Percentiles rank a stretch among this genome's conserved stretches.
These are phyloP conservation scores for Dryobota labecula DNA, from an alignment of 2,888 invertebrate species.

Conservation along the genomic window DNA sequence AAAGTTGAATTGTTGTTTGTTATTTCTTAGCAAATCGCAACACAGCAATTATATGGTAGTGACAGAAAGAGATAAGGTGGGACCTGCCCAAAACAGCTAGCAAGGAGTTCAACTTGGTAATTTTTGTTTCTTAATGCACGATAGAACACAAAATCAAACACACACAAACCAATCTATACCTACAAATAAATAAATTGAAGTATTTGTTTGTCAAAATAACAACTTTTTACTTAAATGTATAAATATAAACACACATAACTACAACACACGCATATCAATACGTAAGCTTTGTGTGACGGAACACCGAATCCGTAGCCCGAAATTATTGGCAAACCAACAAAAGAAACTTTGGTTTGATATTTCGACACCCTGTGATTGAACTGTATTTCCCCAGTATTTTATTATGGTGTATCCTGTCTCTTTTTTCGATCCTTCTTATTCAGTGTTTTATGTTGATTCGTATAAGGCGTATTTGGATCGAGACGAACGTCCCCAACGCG, in stretches of 20 bases:
- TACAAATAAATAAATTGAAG: too few relatives aligned
- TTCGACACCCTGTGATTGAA: slow-evolving; percentile 34
- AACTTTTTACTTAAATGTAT: too few relatives aligned
- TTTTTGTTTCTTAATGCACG: background rate
- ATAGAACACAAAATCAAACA: too few relatives aligned
- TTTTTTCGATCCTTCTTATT: background rate
- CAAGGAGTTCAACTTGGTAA: background rate
- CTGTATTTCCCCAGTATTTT: background rate
- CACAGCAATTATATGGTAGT: background rate
- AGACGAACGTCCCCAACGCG: background rate
- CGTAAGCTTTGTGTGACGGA: slow-evolving; percentile 6
- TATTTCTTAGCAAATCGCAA: too few relatives aligned
- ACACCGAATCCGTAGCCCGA: slow-evolving; percentile 2
- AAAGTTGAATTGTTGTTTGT: too few relatives aligned
- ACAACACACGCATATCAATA: background rate
- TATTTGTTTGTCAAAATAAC: too few relatives aligned
- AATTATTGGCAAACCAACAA: slow-evolving; percentile 41
- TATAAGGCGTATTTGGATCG: background rate
- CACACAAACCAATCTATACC: too few relatives aligned
- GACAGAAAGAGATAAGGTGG: too few relatives aligned
- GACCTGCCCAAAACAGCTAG: background rate
- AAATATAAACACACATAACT: too few relatives aligned
- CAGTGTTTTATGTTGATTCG: background rate
- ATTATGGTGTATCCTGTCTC: background rate
- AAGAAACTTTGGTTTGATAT: slow-evolving; percentile 28